These are phyloP conservation scores for Crenuchus spilurus DNA, from an alignment of 2,797 vertebrate genomes.

Conservation along the genomic window DNA sequence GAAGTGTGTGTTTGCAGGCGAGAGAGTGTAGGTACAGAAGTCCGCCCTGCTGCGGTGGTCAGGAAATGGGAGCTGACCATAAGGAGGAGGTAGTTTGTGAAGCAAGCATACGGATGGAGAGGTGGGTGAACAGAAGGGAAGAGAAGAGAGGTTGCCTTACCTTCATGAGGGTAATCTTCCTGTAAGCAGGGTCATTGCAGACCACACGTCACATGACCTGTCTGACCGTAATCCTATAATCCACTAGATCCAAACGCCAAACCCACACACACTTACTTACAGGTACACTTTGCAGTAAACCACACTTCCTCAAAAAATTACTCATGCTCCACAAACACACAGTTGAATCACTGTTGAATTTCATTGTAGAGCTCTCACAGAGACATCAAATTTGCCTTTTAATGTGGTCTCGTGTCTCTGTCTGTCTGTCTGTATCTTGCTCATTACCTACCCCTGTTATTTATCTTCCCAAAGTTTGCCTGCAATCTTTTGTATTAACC, in stretches of 20 bases:
- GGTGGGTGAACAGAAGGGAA: constrained; percentile 51
- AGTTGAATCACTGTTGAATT: neutral
- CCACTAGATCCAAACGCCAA: constrained; percentile 58
- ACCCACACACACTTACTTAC: constrained; percentile 15
- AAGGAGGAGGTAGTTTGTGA: constrained; percentile 42
- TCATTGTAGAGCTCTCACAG: neutral
- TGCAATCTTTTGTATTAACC: constrained; percentile 46
- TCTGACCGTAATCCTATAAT: constrained; percentile 77
- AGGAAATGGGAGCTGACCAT: constrained; percentile 8
- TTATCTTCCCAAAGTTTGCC: constrained; percentile 32
- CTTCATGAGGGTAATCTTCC: constrained; percentile 74
- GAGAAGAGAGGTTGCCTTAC: constrained; percentile 59
- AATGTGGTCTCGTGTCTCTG: neutral
- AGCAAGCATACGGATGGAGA: constrained; percentile 46
- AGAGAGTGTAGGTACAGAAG: neutral
- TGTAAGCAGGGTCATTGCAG: constrained; percentile 76
- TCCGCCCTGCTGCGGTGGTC: neutral
- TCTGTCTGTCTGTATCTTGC: neutral
- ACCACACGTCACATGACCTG: constrained; percentile 76
- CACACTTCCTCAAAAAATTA: neutral
- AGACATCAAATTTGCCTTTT: neutral
- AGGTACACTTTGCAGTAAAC: neutral
- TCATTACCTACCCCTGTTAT: neutral
- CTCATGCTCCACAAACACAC: neutral
- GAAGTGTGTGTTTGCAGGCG: neutral